Percentiles rank a stretch among this genome's conserved stretches.
phyloP scores from a whole-genome alignment of 2,888 invertebrate species.

The Stegophylla sp. region DNA sequence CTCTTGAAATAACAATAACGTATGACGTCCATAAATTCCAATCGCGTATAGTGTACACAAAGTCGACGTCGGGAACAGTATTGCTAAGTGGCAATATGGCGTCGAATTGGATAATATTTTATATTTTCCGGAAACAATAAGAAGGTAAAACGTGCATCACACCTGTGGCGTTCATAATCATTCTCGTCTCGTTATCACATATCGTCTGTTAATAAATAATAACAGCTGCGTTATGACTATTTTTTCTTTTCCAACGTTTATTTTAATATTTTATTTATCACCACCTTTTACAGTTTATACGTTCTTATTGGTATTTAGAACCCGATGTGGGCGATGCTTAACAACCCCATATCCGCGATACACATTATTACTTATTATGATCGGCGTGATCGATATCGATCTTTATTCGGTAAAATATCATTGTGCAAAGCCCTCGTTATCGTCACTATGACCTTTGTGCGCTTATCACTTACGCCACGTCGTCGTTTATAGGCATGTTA shows the following conservation, averaged over 20 bases:
- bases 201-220: background rate
- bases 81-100: slow-evolving; percentile 6
- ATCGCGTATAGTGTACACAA: slow-evolving; percentile 14
- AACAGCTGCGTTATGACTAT: slow-evolving; percentile 23
- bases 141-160: background rate
- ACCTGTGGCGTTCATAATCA: background rate
- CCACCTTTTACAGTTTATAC: slow-evolving; percentile 14
- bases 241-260: slow-evolving; percentile 14
- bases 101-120: background rate
- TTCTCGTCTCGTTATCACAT: slow-evolving; percentile 22
- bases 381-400: slow-evolving; percentile 9
- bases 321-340: background rate
- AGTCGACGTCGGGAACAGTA: no score
- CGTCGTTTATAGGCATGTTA: no score
- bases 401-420: no score
- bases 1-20: slow-evolving; percentile 10
- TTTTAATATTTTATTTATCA: background rate
- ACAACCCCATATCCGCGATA: background rate
- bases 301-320: background rate
- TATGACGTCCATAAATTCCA: slow-evolving; percentile 10
- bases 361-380: slow-evolving; percentile 12
- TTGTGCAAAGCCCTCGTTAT: no score
- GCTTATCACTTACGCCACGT: no score
- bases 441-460: no score
- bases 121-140: slow-evolving; percentile 19